phyloP scores from a whole-genome alignment of 1,140 invertebrate genomes.

The Cydia strobilella region DNA sequence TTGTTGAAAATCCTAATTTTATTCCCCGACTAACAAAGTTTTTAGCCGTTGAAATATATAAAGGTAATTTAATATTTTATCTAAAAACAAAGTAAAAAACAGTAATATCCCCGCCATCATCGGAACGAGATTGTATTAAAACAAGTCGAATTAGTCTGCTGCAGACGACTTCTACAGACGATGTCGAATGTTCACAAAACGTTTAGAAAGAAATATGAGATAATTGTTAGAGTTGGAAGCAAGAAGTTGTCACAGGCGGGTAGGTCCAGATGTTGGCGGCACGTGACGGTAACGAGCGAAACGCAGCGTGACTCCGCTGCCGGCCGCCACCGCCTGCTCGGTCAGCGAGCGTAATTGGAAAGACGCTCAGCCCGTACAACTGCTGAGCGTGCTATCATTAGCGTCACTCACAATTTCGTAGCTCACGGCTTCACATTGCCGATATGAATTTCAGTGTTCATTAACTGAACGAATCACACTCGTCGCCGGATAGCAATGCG shows the following conservation, averaged over 20 bases:
- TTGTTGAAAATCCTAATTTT: constrained; percentile 71
- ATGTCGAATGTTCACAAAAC: not conserved
- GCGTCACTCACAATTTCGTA: constrained; percentile 71
- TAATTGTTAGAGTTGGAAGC: constrained; percentile 39
- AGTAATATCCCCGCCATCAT: not conserved
- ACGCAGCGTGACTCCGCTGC: constrained; percentile 63
- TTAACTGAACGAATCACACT: constrained; percentile 27
- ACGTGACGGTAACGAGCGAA: constrained; percentile 68
- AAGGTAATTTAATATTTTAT: not conserved
- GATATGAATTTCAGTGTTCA: constrained; percentile 39
- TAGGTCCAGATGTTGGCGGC: constrained; percentile 66
- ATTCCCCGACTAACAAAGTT: constrained; percentile 54
- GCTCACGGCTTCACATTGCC: constrained; percentile 41
- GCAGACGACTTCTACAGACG: not conserved
- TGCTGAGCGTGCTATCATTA: constrained; percentile 73
- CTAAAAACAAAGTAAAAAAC: not conserved
- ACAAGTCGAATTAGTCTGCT: not conserved
- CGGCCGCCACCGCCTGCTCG: constrained; percentile 44
- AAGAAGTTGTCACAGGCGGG: constrained; percentile 58
- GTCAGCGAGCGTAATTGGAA: constrained; percentile 61
- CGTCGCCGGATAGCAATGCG: not conserved
- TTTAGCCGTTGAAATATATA: constrained; percentile 34
- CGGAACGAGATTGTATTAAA: not conserved
- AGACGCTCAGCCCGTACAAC: constrained; percentile 66
- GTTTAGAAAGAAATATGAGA: constrained; percentile 10